Base-by-base conservation (phyloP, 2,797 vertebrate species). In the Kryptolebias ocellatus region DNA sequence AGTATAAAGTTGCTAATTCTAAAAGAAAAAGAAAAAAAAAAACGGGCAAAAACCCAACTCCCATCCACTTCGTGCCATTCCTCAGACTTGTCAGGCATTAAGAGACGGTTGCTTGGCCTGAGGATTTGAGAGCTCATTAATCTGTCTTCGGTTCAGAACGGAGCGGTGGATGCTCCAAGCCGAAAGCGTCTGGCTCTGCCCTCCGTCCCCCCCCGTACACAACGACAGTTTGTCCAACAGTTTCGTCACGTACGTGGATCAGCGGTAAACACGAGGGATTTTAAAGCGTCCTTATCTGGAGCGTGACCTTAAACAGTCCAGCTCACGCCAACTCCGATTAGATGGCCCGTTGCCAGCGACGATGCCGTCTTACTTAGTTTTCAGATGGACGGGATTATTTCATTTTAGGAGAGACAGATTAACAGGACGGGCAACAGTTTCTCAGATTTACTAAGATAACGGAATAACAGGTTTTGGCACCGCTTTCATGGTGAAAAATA, bases 311-410 rank as follows among this genome's bases (percentile, higher is more conserved):
- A 75, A 70, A 60, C 72, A 74, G 63, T 72, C 53, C 74, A 68
- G 28, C 20, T 74, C 62, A 72, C 64, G 18, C 46, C 16, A 46
- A 20, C 72, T 83, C 60, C 83, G 76, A 88, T 89, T 76, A 90
- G 67, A 87, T 88, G 87, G 87, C 74, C 60, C 42, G 44, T 11
- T 15, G 87, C 88, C 89, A 86, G 75, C 31, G 70, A 64, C 68
- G 72, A 68, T 80, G 69, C 64, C 73, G 56, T 54, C 57, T 74
- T 70, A 75, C 69, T 27, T 34, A 79, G 59, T 76, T 87, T 80
- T 78, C 66, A 68, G 61, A 76, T 72, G 28, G 67, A 78, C 47
- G 60, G 74, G 83, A 89, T 89, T 85, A 83, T 57, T 84, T 77
- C 72, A 72, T 83, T 87, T 86, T 67, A 49, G 58, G 49, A 11